Percentiles rank a stretch among this genome's conserved stretches.
Conservation (phyloP, 2,797 vertebrate genomes). For the Sebastes alutus region DNA sequence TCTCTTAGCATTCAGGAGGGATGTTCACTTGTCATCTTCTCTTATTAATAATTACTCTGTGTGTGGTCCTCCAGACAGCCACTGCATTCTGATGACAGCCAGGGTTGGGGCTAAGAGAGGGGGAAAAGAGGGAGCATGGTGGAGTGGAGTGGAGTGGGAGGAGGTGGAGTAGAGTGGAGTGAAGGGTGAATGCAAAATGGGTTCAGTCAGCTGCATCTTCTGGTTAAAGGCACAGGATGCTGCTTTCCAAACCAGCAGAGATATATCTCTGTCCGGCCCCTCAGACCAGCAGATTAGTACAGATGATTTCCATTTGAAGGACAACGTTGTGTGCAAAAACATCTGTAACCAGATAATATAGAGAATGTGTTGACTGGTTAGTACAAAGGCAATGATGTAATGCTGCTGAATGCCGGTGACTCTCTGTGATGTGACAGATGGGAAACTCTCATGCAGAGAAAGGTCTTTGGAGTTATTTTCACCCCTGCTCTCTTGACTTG, state of each 20-base stretch:
- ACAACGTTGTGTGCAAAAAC: not conserved
- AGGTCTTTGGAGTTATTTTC: conserved; percentile 69
- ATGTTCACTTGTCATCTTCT: conserved; percentile 78
- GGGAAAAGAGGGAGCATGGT: conserved; percentile 31
- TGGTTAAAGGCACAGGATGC: conserved; percentile 71
- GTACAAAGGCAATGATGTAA: conserved; percentile 56
- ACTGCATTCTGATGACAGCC: conserved; percentile 74
- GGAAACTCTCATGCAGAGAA: conserved; percentile 60
- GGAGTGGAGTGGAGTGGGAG: conserved; percentile 35
- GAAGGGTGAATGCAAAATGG: conserved; percentile 74
- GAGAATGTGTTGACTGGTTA: conserved; percentile 23
- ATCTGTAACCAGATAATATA: conserved; percentile 26
- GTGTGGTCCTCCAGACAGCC: conserved; percentile 75
- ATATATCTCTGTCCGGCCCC: conserved; percentile 16
- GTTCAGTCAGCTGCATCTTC: conserved; percentile 75
- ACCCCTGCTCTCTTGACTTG: conserved; percentile 50
- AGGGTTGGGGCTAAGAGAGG: conserved; percentile 48
- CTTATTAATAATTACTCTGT: conserved; percentile 79
- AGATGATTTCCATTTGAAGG: conserved; percentile 9
- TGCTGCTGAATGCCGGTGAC: conserved; percentile 44
- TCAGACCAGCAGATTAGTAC: conserved; percentile 25
- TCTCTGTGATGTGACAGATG: conserved; percentile 62
- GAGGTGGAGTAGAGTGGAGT: conserved; percentile 57
- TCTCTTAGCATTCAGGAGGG: conserved; percentile 74
- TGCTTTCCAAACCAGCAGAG: conserved; percentile 22